A percentile compares a stretch with the other conserved stretches of the same genome.
Conservation (phyloP, 2,113 vertebrate genomes). For the Xyliphius kryptos region DNA sequence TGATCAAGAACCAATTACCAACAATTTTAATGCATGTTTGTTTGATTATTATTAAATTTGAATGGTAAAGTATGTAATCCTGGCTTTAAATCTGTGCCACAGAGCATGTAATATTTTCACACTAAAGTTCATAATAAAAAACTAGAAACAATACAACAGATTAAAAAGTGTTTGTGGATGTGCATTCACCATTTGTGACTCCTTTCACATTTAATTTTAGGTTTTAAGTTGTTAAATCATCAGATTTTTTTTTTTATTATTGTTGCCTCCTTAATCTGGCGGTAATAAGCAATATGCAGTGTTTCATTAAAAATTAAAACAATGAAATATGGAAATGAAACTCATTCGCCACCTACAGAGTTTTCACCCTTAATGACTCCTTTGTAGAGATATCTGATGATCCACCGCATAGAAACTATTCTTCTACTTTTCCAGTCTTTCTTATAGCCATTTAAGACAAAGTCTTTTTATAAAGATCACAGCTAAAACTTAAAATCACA, state of each 20-base stretch:
- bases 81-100: no score
- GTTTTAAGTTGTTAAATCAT: neutral
- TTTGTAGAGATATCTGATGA: neutral
- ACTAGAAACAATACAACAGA: no score
- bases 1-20: no score
- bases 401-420: neutral
- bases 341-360: conserved; percentile 9
- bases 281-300: conserved; percentile 48
- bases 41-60: no score
- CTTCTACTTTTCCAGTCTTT: neutral
- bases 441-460: neutral
- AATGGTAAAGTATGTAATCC: no score
- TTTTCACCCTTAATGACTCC: neutral
- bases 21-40: no score
- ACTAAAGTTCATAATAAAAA: no score
- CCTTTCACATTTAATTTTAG: no score
- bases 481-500: conserved; percentile 12
- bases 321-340: conserved; percentile 50
- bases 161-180: no score
- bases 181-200: no score
- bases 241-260: neutral
- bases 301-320: conserved; percentile 34
- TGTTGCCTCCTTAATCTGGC: conserved; percentile 35
- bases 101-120: no score
- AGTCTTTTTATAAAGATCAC: conserved; percentile 4